Evolutionary conservation across 1,140 invertebrate species (phyloP).

Genomic region (Drosophila saltans): DNA sequence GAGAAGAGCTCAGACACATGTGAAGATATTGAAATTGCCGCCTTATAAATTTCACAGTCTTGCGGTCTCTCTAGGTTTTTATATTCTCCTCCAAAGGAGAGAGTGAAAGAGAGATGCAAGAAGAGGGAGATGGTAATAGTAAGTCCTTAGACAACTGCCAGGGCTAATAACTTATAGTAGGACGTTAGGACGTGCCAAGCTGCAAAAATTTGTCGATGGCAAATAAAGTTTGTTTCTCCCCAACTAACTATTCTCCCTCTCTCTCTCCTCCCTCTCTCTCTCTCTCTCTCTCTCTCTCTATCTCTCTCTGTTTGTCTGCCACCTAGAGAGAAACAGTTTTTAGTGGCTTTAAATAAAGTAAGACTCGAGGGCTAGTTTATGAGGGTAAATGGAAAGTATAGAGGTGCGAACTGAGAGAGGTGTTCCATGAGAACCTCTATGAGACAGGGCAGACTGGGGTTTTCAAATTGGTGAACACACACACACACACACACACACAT

Average conservation of each 20-base stretch:
- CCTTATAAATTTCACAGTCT: conserved; percentile 72
- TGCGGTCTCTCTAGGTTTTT: conserved; percentile 58
- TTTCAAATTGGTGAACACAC: no score
- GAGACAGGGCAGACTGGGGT: no score
- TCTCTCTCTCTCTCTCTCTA: background rate
- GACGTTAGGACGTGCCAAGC: conserved; percentile 54
- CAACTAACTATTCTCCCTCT: background rate
- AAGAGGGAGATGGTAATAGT: conserved; percentile 11
- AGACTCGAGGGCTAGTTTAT: conserved; percentile 52
- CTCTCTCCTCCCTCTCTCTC: background rate
- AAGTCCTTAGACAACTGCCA: conserved; percentile 26
- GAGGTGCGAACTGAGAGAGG: background rate
- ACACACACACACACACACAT: no score
- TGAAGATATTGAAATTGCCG: conserved; percentile 53
- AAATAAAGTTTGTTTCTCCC: conserved; percentile 45
- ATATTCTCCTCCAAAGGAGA: conserved; percentile 8
- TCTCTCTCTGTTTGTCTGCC: background rate
- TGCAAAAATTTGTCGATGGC: conserved; percentile 60
- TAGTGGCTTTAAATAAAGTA: conserved; percentile 72
- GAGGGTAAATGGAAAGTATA: conserved; percentile 11
- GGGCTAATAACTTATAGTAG: conserved; percentile 69
- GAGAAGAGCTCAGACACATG: conserved; percentile 43
- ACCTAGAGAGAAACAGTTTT: conserved; percentile 35
- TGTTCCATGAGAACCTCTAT: background rate
- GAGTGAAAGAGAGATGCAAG: background rate